Base-by-base conservation (phyloP, 2,888 invertebrate genomes). In the Tigriopus californicus region DNA sequence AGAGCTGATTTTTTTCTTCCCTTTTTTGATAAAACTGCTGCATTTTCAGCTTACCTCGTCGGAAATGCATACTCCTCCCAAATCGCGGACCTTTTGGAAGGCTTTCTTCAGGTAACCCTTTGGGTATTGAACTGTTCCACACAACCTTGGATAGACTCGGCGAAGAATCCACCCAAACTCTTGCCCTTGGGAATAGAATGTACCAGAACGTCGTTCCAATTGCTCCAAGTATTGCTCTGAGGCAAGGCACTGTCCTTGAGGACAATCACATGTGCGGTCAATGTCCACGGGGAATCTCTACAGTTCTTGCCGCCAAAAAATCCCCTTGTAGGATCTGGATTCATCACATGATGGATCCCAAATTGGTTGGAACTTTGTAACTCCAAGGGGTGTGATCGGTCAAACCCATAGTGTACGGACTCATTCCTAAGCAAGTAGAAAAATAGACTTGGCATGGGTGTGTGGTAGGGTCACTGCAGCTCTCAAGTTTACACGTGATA, bases 141-240 rank as follows among this genome's bases (percentile, higher is more conserved):
- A 94, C 8, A 92, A 86, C 97, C 97, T 75, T 94, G 95, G 64
- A 98, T 95, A 1, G 90, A 85, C 71, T 98, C 97, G 0, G 87
- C 89, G 69, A 95, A 85, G 70, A 95, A 81, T 5, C 81, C 95
- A 0, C 92, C 97, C 5, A 90, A 78, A 58, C 78, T 78, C 57
- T 58, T 56, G 22, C 81, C 81, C 61, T 80, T 79, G 0, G 91
- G 85, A 63, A 89, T 70, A 10, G 85, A 83, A 70, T 83, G 83
- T 61, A 78, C 77, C 65, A 94, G 77, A 5, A 83, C 76, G 72
- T 90, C 82, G 61, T n/a, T 80, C 76, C 33, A 92, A 76, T 67
- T 91, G 85, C n/a, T 81, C 78, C 25, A 87, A 75, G 69, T 97
- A 97, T 66, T 80, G 79, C 51, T 82, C 80, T 2, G 80, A 75